Percentiles rank a stretch among this genome's conserved stretches.
Evolutionary conservation across 2,888 invertebrate species (phyloP).

Genomic region (Plebejus argus): DNA sequence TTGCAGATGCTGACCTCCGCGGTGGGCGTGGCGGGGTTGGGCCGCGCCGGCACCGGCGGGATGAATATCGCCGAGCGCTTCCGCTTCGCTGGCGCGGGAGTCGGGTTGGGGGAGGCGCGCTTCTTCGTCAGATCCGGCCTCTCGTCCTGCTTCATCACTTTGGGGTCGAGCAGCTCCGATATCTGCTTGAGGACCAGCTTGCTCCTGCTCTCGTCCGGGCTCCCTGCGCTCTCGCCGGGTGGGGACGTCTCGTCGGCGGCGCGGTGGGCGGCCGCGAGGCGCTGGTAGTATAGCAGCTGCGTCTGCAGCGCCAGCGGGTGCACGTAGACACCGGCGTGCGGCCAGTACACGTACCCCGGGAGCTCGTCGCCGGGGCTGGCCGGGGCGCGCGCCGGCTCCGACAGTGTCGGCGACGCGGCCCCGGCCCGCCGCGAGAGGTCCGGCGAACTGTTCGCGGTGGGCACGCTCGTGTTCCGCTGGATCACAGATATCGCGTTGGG

Average conservation of each 20-base stretch:
- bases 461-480: conserved; percentile 67
- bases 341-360: conserved; percentile 85
- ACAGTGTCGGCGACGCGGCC: conserved; percentile 62
- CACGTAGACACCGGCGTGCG: conserved; percentile 85
- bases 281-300: conserved; percentile 87
- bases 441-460: conserved; percentile 71
- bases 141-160: conserved; percentile 63
- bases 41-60: conserved; percentile 89
- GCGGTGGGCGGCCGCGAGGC: conserved; percentile 82
- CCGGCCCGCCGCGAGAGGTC: conserved; percentile 60
- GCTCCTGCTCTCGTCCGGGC: conserved; percentile 67
- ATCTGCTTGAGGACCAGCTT: conserved; percentile 74
- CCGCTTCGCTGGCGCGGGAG: conserved; percentile 80
- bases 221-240: conserved; percentile 58
- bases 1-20: conserved; percentile 95
- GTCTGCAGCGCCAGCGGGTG: conserved; percentile 88
- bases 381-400: conserved; percentile 67
- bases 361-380: conserved; percentile 62
- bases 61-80: conserved; percentile 92
- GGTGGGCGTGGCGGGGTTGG: conserved; percentile 86
- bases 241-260: conserved; percentile 59
- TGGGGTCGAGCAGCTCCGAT: conserved; percentile 71
- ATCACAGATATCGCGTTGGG: conserved; percentile 73
- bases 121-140: conserved; percentile 68
- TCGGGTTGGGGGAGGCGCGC: conserved; percentile 64